Evolutionary conservation across 2,113 vertebrate species (phyloP).

Genomic region (Caracal caracal): DNA sequence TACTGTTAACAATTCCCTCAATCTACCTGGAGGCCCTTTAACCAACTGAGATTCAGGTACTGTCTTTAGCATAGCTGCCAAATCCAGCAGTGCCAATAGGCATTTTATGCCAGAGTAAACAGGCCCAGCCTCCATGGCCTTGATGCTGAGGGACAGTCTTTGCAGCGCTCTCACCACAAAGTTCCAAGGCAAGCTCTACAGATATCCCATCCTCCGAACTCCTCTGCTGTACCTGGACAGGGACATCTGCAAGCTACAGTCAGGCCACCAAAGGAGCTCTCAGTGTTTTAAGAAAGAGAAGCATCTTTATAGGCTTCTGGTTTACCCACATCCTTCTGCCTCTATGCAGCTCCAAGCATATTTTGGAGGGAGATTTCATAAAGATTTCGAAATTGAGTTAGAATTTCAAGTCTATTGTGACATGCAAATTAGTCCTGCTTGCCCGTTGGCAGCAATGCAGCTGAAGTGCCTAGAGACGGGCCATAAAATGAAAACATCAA

Average conservation of each 20-base stretch:
- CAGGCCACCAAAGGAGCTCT: background rate
- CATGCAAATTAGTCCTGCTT: slow-evolving; percentile 76
- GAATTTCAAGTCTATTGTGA: slow-evolving; percentile 79
- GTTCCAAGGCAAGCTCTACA: background rate
- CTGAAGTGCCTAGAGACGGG: slow-evolving; percentile 78
- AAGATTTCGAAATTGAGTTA: slow-evolving; percentile 78
- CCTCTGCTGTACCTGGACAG: background rate
- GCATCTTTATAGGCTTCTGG: slow-evolving; percentile 34
- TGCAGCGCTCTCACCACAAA: background rate
- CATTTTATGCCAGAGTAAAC: slow-evolving; percentile 26
- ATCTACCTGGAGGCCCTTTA: slow-evolving; percentile 9
- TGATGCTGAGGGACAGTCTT: background rate
- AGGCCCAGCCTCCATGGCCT: background rate
- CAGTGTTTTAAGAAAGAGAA: slow-evolving; percentile 51
- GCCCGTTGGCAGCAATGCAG: slow-evolving; percentile 74
- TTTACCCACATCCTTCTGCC: slow-evolving; percentile 60
- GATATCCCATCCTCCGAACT: background rate
- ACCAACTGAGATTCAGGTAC: slow-evolving; percentile 57
- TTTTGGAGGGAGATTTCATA: slow-evolving; percentile 76
- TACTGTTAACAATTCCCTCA: slow-evolving; percentile 58
- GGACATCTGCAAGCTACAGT: background rate
- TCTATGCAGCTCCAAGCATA: slow-evolving; percentile 65
- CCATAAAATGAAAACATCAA: slow-evolving; percentile 79
- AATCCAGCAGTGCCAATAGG: slow-evolving; percentile 42
- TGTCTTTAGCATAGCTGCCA: background rate